Conservation (phyloP, 2,888 invertebrate species). For the Itoplectis maculator region DNA sequence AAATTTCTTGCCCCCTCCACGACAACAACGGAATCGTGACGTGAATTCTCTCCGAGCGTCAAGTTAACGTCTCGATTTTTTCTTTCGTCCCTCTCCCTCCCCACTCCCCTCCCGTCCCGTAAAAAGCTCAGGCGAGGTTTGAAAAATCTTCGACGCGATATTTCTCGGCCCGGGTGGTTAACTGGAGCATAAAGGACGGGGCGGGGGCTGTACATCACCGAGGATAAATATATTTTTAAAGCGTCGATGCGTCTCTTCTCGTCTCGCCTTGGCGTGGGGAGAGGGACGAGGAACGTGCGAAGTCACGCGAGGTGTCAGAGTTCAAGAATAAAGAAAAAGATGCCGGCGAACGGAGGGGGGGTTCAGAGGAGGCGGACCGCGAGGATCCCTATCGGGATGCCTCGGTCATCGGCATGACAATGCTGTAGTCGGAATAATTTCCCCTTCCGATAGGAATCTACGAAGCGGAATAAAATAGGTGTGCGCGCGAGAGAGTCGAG, state of each 20-base stretch:
- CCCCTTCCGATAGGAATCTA: constrained; percentile 30
- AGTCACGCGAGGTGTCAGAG: constrained; percentile 49
- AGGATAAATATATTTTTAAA: constrained; percentile 55
- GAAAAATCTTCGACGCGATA: constrained; percentile 18
- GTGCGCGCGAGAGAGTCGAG: constrained; percentile 5
- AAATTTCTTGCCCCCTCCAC: background rate
- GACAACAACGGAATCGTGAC: background rate
- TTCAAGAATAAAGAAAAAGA: constrained; percentile 39
- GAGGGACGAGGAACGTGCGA: background rate
- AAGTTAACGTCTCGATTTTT: constrained; percentile 6
- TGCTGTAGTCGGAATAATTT: constrained; percentile 54
- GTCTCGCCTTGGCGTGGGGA: background rate
- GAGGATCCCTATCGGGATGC: constrained; percentile 30
- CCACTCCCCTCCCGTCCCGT: background rate
- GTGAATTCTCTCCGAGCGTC: background rate
- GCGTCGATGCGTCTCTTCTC: constrained; percentile 8
- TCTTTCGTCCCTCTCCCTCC: background rate
- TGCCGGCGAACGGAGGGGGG: constrained; percentile 7
- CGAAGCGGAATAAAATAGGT: constrained; percentile 47
- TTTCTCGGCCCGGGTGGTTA: constrained; percentile 2
- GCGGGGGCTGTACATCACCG: constrained; percentile 22
- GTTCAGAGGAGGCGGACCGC: constrained; percentile 11
- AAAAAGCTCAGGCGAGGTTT: constrained; percentile 13
- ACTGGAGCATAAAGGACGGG: constrained; percentile 12
- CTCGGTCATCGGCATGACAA: constrained; percentile 60